These are phyloP conservation scores for Sebastes taczanowskii DNA, from an alignment of 2,797 vertebrate genomes.

Conservation along the genomic window DNA sequence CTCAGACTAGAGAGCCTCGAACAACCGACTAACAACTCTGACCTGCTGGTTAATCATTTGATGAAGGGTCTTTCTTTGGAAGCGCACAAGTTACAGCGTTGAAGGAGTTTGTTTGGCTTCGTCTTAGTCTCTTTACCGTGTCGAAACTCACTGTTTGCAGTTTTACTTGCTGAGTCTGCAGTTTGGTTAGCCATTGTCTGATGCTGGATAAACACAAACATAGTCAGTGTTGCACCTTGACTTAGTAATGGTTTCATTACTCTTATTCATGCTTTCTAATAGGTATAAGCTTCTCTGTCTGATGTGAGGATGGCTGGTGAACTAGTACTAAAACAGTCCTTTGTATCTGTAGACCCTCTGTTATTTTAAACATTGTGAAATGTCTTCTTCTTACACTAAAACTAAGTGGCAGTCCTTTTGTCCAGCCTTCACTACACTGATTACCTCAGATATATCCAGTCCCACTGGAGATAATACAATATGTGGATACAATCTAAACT, in stretches of 20 bases:
- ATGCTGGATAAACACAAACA: not conserved
- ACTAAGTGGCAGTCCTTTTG: not conserved
- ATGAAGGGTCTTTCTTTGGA: not conserved
- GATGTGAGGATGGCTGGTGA: not conserved
- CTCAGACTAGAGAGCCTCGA: not conserved
- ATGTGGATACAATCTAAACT: not conserved
- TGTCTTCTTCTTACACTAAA: not conserved
- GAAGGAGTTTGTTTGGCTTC: not conserved
- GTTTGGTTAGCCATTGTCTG: not conserved
- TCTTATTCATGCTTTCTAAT: no score
- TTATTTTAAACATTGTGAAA: not conserved
- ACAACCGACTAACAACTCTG: not conserved
- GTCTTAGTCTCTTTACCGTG: accelerated
- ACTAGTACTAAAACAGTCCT: not conserved
- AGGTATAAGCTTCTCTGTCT: not conserved
- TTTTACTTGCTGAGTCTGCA: not conserved
- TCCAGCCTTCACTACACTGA: not conserved
- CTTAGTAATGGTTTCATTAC: not conserved
- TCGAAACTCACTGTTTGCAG: not conserved
- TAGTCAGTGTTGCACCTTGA: not conserved
- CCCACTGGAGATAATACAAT: not conserved
- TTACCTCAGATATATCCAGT: no score
- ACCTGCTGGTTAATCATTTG: not conserved
- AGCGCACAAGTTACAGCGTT: no score
- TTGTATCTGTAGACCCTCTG: not conserved